Percentiles rank a stretch among this genome's conserved stretches.
Evolutionary conservation across 2,888 invertebrate genomes (phyloP).

Genomic region (Spodoptera picta): DNA sequence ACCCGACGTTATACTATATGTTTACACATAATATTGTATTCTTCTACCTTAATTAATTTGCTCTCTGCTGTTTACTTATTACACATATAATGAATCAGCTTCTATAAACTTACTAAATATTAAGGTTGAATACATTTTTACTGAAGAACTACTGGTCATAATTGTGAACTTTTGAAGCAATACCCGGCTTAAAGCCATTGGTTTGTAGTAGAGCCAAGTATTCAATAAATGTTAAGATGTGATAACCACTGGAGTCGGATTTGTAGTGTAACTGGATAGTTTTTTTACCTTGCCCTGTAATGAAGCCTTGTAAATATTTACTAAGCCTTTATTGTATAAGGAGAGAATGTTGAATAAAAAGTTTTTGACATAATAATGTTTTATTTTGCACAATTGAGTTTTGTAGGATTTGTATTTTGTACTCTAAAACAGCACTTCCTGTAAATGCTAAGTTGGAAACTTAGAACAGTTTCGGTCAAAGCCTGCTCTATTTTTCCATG

Average conservation of each 20-base stretch:
- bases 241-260: slow-evolving; percentile 79
- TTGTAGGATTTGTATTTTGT: too few species aligned
- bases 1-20: slow-evolving; percentile 73
- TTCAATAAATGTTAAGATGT: slow-evolving; percentile 73
- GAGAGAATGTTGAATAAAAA: slow-evolving; percentile 86
- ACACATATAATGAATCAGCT: slow-evolving; percentile 58
- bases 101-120: slow-evolving; percentile 42
- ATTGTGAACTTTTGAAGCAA: slow-evolving; percentile 41
- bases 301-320: slow-evolving; percentile 88
- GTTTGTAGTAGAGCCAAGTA: slow-evolving; percentile 76
- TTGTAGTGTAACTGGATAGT: slow-evolving; percentile 81
- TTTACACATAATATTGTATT: slow-evolving; percentile 64
- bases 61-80: slow-evolving; percentile 59
- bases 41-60: slow-evolving; percentile 51
- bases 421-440: too few species aligned
- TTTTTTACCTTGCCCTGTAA: slow-evolving; percentile 87
- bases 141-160: not conserved
- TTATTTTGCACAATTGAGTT: slow-evolving; percentile 55
- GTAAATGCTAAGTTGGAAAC: too few species aligned
- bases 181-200: slow-evolving; percentile 65
- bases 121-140: not conserved
- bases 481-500: too few species aligned
- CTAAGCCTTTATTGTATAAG: slow-evolving; percentile 86
- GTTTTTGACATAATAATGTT: slow-evolving; percentile 82
- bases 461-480: too few species aligned